phyloP scores from a whole-genome alignment of 2,113 vertebrate species.

The Chionomys nivalis region DNA sequence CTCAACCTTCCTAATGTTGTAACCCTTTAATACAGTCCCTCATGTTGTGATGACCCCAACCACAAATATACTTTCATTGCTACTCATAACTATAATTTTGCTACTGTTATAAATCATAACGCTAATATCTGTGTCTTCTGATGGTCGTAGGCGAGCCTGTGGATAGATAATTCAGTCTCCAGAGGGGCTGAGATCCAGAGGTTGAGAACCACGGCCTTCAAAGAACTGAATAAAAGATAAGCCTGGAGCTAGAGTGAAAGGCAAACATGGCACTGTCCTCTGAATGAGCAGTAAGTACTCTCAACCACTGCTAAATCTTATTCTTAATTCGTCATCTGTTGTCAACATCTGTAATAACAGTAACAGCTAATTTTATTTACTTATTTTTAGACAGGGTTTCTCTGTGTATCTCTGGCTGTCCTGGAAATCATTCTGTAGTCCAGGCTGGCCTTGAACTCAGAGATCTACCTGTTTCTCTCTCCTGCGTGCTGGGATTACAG shows the following conservation, averaged over 20 bases:
- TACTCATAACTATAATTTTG: background rate
- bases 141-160: background rate
- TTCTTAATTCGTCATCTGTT: background rate
- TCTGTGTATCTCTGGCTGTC: no score
- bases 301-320: background rate
- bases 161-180: background rate
- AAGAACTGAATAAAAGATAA: background rate
- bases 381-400: background rate
- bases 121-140: background rate
- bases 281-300: background rate
- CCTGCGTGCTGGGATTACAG: background rate
- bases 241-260: background rate
- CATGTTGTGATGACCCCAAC: background rate
- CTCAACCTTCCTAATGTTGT: background rate
- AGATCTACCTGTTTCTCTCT: background rate
- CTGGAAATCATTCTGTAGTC: no score
- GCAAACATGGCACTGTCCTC: background rate
- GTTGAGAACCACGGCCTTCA: background rate
- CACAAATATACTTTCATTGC: background rate
- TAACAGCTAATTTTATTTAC: background rate
- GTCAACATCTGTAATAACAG: background rate
- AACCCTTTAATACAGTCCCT: background rate
- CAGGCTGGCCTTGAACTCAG: no score
- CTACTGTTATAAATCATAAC: background rate
- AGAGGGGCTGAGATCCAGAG: background rate